These are phyloP conservation scores for Dicyrtomina minuta DNA, from an alignment of 2,888 invertebrate genomes.

Conservation along the genomic window DNA sequence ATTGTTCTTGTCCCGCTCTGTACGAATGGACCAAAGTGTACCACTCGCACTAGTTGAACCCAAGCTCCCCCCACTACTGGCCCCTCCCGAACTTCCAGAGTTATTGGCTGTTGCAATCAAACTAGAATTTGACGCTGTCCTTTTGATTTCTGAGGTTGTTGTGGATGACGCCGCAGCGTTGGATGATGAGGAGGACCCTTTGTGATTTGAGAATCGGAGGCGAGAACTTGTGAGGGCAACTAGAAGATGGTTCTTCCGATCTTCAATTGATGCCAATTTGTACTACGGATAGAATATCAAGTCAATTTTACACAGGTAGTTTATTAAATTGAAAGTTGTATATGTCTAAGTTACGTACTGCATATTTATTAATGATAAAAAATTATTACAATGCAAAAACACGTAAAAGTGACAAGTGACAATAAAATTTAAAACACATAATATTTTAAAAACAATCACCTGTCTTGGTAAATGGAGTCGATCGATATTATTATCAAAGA, in stretches of 20 bases:
- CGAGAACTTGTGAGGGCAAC: constrained; percentile 46
- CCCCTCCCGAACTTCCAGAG: too few relatives aligned
- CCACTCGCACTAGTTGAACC: background rate
- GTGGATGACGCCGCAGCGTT: too few relatives aligned
- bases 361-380: too few relatives aligned
- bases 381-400: background rate
- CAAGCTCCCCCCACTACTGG: too few relatives aligned
- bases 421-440: background rate
- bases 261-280: constrained; percentile 38
- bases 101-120: too few relatives aligned
- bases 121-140: too few relatives aligned
- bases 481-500: constrained; percentile 42
- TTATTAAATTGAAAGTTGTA: too few relatives aligned
- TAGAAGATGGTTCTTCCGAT: constrained; percentile 38
- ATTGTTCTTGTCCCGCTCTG: too few relatives aligned
- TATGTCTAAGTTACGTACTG: too few relatives aligned
- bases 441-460: constrained; percentile 18
- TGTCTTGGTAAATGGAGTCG: constrained; percentile 48
- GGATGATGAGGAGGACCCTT: too few relatives aligned
- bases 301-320: background rate
- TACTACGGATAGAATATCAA: constrained; percentile 44
- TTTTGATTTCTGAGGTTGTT: too few relatives aligned
- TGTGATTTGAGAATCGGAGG: constrained; percentile 40
- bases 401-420: background rate
- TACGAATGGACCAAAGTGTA: background rate